Base-by-base conservation (phyloP, 2,797 vertebrate species). In the Enteromius afrohamiltoni region DNA sequence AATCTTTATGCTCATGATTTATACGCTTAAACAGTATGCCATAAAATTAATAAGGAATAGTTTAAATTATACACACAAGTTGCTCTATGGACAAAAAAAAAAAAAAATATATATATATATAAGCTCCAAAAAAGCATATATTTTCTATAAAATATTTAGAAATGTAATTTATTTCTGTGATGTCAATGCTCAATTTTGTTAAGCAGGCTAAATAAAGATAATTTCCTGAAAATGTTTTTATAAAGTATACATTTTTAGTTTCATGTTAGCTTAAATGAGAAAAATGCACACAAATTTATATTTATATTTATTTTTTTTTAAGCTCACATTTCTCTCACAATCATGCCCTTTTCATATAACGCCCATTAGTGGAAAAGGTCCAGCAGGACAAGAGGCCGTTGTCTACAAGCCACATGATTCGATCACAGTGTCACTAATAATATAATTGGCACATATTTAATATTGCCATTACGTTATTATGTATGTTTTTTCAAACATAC, bases 351-450 rank as follows among this genome's bases (percentile, higher is more conserved):
- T 45, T 31, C 6, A 55, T 26, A 23, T 53, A 37, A 23, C 21
- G 10, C 21, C n/a, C 34, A 37, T 21, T 29, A 14, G 58, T 64
- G n/a, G 21, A 42, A 42, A 77, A 19, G 23, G n/a, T n/a, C 16
- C 11, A 62, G 42, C n/a, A 49, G 29, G 19, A 74, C 55, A 82
- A 74, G 21, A 34, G 29, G 19, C 37, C 55, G 62, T 31, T 83
- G 51, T 70, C n/a, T 23, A 42, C 40, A 4, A 29, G 9, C 8
- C 19, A 55, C 13, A 26, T 29, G 16, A 76, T 58, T 40, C 23
- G 51, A 6, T 76, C 34, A 23, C n/a, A 26, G 8, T 21, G 16
- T 45, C n/a, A 40, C 31, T 76, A 77, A 16, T 2, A 31, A 62
- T 6, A 19, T 31, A 31, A 29, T 62, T 42, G 14, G 7, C 37